Conservation (phyloP, 1,140 invertebrate species). For the Drosophila azteca region DNA sequence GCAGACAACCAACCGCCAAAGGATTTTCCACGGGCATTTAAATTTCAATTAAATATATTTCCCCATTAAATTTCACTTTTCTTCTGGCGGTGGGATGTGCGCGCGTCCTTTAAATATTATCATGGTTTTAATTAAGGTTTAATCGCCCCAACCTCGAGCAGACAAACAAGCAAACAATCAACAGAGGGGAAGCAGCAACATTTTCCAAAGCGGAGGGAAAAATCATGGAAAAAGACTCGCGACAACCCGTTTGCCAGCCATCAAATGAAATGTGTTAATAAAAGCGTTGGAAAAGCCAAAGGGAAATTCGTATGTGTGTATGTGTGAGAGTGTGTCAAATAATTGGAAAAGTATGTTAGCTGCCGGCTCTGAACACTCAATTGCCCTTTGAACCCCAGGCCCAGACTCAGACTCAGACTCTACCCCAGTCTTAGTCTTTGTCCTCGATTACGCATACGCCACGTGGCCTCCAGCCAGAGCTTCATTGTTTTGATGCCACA, state of each 20-base stretch:
- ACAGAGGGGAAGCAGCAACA: background rate
- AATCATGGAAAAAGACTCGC: conserved; percentile 14
- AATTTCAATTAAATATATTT: conserved; percentile 23
- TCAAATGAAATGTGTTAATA: conserved; percentile 41
- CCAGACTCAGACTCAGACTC: background rate
- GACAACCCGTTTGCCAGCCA: conserved; percentile 2
- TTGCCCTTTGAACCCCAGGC: conserved; percentile 2
- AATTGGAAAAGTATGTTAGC: conserved; percentile 34
- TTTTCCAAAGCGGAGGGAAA: conserved; percentile 4
- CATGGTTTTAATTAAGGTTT: conserved; percentile 29
- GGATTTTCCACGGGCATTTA: background rate
- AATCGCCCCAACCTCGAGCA: background rate
- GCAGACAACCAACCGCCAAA: background rate
- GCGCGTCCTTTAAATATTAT: conserved; percentile 11
- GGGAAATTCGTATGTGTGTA: background rate
- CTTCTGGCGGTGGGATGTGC: background rate
- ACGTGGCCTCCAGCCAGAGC: background rate
- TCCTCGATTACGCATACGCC: conserved; percentile 35
- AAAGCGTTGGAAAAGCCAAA: conserved; percentile 1
- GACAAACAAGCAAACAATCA: conserved; percentile 5
- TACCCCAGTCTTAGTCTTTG: too few species aligned
- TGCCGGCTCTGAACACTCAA: conserved; percentile 20
- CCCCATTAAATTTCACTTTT: conserved; percentile 9
- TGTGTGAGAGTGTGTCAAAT: background rate
- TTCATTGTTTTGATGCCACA: background rate